These are phyloP conservation scores for Argya squamiceps DNA, from an alignment of 2,797 vertebrate species.

Conservation along the genomic window DNA sequence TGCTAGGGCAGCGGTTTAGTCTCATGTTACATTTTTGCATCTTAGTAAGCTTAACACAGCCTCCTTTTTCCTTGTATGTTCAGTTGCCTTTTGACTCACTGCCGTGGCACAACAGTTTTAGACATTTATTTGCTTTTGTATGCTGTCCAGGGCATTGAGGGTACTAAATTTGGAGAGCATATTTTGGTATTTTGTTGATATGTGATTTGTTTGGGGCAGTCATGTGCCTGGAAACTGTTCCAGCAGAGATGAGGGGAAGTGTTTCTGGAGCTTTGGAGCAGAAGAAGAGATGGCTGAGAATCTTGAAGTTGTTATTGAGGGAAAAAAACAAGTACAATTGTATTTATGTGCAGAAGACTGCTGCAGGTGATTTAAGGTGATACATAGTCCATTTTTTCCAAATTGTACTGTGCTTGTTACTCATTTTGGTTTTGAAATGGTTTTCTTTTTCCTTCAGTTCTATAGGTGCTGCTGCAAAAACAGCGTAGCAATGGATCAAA, in stretches of 20 bases:
- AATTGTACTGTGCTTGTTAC: neutral
- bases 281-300: neutral
- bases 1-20: rapidly evolving
- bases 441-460: conserved; percentile 15
- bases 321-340: neutral
- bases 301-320: neutral
- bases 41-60: neutral
- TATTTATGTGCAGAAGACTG: neutral
- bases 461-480: conserved; percentile 40
- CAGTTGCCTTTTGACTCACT: neutral
- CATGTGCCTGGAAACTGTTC: neutral
- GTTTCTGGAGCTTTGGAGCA: neutral
- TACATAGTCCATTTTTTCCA: neutral
- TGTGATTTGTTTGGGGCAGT: neutral
- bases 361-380: neutral
- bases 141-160: neutral
- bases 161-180: neutral
- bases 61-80: neutral
- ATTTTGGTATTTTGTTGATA: neutral
- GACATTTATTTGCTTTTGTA: neutral
- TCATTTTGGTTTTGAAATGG: neutral
- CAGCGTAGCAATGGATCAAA: conserved; percentile 85
- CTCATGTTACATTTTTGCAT: neutral
- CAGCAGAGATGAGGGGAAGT: neutral
- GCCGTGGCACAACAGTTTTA: neutral